phyloP scores from a whole-genome alignment of 2,888 invertebrate genomes.

The Sicus ferrugineus region DNA sequence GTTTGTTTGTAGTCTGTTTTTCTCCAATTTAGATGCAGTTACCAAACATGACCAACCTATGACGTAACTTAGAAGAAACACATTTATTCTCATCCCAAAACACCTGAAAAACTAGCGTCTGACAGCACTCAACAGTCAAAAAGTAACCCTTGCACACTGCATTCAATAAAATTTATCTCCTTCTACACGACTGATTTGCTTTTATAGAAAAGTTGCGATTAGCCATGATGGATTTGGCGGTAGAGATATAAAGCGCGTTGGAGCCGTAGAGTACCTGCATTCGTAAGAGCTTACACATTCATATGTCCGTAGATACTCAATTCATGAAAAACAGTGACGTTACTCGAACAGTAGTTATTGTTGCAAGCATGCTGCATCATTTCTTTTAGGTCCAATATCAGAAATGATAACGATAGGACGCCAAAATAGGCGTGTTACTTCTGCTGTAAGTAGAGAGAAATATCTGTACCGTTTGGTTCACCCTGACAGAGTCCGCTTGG shows the following conservation, averaged over 20 bases:
- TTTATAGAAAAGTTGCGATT: conserved; percentile 1
- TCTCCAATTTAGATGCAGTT: too few relatives aligned
- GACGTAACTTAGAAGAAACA: too few relatives aligned
- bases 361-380: too few relatives aligned
- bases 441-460: too few relatives aligned
- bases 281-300: background rate
- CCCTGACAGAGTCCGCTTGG: too few relatives aligned
- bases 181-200: conserved; percentile 1
- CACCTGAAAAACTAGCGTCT: conserved; percentile 22
- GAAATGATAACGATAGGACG: too few relatives aligned
- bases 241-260: background rate
- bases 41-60: too few relatives aligned
- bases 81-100: conserved; percentile 8
- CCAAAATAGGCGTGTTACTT: too few relatives aligned
- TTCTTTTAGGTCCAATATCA: too few relatives aligned
- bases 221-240: background rate
- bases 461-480: too few relatives aligned
- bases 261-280: background rate
- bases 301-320: background rate
- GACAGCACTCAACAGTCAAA: background rate
- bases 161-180: conserved; percentile 7
- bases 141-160: background rate
- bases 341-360: background rate
- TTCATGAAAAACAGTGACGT: background rate
- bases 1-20: too few relatives aligned